A percentile compares a stretch with the other conserved stretches of the same genome.
phyloP scores from a whole-genome alignment of 2,888 invertebrate species.

The Laspeyria flexula region DNA sequence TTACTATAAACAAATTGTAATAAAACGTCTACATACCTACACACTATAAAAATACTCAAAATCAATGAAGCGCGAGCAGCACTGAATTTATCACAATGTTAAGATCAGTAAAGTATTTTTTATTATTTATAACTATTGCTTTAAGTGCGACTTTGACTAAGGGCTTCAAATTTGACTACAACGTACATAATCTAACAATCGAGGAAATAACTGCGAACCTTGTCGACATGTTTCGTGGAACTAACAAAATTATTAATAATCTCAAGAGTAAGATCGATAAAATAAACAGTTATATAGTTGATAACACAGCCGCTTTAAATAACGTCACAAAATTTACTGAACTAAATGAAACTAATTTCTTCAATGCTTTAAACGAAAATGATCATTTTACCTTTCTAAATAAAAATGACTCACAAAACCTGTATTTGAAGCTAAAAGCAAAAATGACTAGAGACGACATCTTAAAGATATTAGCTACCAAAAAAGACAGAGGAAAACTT shows the following conservation, averaged over 20 bases:
- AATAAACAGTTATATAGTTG: constrained; percentile 59
- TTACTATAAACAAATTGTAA: too few species aligned
- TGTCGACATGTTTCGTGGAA: constrained; percentile 9
- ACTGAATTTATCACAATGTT: constrained; percentile 22
- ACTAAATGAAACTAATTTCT: constrained; percentile 69
- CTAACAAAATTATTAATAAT: constrained; percentile 53
- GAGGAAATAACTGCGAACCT: constrained; percentile 24
- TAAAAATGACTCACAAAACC: constrained; percentile 55
- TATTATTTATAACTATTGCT: too few species aligned
- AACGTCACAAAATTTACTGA: constrained; percentile 55
- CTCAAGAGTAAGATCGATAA: constrained; percentile 61
- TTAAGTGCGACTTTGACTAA: background rate
- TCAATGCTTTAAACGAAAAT: constrained; percentile 59
- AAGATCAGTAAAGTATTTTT: constrained; percentile 25
- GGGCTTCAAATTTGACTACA: constrained; percentile 3
- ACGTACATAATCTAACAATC: constrained; percentile 26
- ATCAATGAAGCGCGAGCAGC: constrained; percentile 28
- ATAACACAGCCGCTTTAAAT: constrained; percentile 49
- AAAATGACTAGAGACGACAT: constrained; percentile 76
- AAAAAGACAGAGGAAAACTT: constrained; percentile 40
- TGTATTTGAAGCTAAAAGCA: constrained; percentile 72
- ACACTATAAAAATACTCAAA: constrained; percentile 27
- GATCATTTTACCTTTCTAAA: constrained; percentile 59
- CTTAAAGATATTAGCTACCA: constrained; percentile 56
- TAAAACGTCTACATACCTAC: too few species aligned